phyloP scores from a whole-genome alignment of 1,140 invertebrate genomes.

The Temnothorax curvispinosus region DNA sequence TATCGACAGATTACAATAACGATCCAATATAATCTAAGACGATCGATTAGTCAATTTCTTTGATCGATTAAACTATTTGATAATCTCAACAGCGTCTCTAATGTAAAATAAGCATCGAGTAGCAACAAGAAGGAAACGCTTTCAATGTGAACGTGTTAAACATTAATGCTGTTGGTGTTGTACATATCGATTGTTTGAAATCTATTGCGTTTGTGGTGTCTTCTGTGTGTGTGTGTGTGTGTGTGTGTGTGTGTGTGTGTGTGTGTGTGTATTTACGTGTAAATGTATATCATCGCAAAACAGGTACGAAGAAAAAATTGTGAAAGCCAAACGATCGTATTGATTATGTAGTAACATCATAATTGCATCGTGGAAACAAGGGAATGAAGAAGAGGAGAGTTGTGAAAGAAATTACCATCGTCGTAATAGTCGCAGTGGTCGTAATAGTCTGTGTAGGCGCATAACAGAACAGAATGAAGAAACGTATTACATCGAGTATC shows the following conservation, averaged over 20 bases:
- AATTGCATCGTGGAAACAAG: constrained; percentile 69
- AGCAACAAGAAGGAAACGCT: constrained; percentile 23
- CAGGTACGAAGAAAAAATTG: constrained; percentile 56
- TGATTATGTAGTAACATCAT: constrained; percentile 55
- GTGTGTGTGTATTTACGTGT: constrained; percentile 4
- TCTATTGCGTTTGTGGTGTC: constrained; percentile 25
- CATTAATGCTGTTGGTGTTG: constrained; percentile 35
- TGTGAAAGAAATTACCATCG: constrained; percentile 85
- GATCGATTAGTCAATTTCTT: neutral
- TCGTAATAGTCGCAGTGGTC: constrained; percentile 86
- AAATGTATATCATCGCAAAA: constrained; percentile 10
- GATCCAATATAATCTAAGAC: neutral
- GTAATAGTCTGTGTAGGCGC: constrained; percentile 86
- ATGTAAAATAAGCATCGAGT: constrained; percentile 45
- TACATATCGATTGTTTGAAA: constrained; percentile 7
- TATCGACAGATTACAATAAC: neutral
- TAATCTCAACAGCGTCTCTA: constrained; percentile 34
- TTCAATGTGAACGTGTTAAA: neutral
- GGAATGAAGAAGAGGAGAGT: constrained; percentile 69
- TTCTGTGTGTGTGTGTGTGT: constrained; percentile 24
- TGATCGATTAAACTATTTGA: neutral
- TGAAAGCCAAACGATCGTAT: constrained; percentile 73
- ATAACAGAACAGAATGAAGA: constrained; percentile 85
- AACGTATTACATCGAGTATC: constrained; percentile 84
- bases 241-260: constrained; percentile 16